Evolutionary conservation across 1,140 invertebrate species (phyloP).

Genomic region (Nephotettix cincticeps): DNA sequence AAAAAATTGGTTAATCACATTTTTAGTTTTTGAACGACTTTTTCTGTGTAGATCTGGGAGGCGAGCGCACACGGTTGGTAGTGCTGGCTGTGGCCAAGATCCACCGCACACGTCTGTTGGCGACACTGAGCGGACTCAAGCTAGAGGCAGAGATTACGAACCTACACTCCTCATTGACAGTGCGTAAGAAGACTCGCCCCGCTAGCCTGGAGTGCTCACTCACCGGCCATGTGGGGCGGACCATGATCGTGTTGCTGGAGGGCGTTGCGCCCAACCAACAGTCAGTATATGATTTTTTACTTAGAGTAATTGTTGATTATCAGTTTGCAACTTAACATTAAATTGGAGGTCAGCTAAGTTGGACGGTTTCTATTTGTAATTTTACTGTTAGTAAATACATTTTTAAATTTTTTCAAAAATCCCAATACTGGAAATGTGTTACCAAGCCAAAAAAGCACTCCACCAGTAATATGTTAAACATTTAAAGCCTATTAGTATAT

Average conservation of each 20-base stretch:
- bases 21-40: constrained; percentile 39
- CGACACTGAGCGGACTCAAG: constrained; percentile 90
- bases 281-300: constrained; percentile 50
- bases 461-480: too few relatives aligned
- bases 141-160: constrained; percentile 86
- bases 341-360: too few relatives aligned
- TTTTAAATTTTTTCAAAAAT: too few relatives aligned
- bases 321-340: too few relatives aligned
- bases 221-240: constrained; percentile 86
- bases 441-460: too few relatives aligned
- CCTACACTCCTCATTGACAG: constrained; percentile 74
- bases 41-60: constrained; percentile 2
- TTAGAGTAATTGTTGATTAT: too few relatives aligned
- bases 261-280: constrained; percentile 87
- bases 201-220: constrained; percentile 80
- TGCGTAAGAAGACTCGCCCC: constrained; percentile 72
- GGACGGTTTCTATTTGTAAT: too few relatives aligned
- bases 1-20: too few relatives aligned
- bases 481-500: too few relatives aligned
- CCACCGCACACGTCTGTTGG: constrained; percentile 81
- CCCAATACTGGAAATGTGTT: too few relatives aligned
- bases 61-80: constrained; percentile 58
- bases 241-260: constrained; percentile 90
- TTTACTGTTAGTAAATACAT: too few relatives aligned
- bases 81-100: constrained; percentile 88